Evolutionary conservation across 2,113 vertebrate species (phyloP).

Genomic region (Halcyon senegalensis): DNA sequence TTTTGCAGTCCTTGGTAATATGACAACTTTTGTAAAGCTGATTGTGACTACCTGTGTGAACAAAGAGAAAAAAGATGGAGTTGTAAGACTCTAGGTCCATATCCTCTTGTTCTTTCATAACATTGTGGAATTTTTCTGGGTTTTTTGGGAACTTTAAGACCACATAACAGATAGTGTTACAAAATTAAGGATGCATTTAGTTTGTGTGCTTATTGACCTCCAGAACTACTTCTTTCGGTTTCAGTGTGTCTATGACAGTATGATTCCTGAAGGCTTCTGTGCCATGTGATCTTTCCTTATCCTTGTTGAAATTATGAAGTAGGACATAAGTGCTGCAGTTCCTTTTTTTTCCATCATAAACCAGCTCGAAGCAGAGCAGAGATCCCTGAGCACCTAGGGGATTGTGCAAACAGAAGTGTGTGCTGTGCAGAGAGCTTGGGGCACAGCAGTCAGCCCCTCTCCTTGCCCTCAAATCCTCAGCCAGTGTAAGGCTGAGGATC

Average conservation of each 20-base stretch:
- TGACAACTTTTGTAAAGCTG: not conserved
- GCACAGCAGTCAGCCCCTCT: rapidly evolving
- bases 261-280: not conserved
- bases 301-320: not conserved
- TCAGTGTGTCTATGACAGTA: not conserved
- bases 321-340: not conserved
- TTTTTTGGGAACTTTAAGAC: not conserved
- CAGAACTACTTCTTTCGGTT: not conserved
- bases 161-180: not conserved
- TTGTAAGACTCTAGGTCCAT: not conserved
- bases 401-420: not conserved
- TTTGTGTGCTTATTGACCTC: not conserved
- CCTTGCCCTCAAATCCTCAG: not conserved
- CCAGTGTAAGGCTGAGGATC: not conserved
- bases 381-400: rapidly evolving
- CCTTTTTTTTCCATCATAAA: not conserved
- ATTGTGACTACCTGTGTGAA: not conserved
- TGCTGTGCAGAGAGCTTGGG: not conserved
- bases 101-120: not conserved
- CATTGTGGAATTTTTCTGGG: not conserved
- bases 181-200: not conserved
- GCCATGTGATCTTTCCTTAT: not conserved
- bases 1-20: not conserved
- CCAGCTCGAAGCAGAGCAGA: not conserved
- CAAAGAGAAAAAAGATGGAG: not conserved